Percentiles rank a stretch among this genome's conserved stretches.
Conservation (phyloP, 1,140 invertebrate genomes). For the Copidosoma floridanum region DNA sequence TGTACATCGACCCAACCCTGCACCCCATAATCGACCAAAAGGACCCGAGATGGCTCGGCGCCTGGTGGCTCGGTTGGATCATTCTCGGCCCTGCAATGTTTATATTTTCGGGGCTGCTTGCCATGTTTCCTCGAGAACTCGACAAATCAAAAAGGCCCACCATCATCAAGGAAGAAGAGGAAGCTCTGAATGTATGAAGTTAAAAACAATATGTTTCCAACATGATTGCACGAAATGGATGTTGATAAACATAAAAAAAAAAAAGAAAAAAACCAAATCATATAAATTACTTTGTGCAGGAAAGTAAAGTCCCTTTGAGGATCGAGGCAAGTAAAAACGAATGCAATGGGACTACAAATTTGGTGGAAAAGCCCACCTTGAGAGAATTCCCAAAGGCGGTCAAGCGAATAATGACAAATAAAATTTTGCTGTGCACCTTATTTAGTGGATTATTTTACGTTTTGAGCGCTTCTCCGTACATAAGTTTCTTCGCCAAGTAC, state of each 20-base stretch:
- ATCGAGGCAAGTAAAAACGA: slow-evolving; percentile 28
- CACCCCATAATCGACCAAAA: slow-evolving; percentile 64
- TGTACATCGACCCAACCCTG: slow-evolving; percentile 65
- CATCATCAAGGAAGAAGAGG: slow-evolving; percentile 10
- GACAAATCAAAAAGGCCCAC: slow-evolving; percentile 32
- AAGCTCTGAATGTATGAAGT: background rate
- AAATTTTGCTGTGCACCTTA: slow-evolving; percentile 62
- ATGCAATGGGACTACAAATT: too few species aligned
- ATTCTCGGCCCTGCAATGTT: slow-evolving; percentile 60
- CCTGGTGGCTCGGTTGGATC: slow-evolving; percentile 72
- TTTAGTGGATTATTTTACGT: slow-evolving; percentile 63
- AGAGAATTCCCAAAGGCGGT: slow-evolving; percentile 61
- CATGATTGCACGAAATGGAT: background rate
- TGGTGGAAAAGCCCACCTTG: slow-evolving; percentile 35
- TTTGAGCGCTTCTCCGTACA: slow-evolving; percentile 66
- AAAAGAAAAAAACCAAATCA: too few species aligned
- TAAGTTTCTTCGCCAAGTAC: slow-evolving; percentile 71
- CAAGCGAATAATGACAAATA: slow-evolving; percentile 62
- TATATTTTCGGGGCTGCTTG: slow-evolving; percentile 61
- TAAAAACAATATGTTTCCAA: background rate
- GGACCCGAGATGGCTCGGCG: slow-evolving; percentile 69
- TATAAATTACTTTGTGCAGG: slow-evolving; percentile 28
- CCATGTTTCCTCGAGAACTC: slow-evolving; percentile 62
- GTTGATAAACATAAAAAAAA: too few species aligned
- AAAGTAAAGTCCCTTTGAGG: slow-evolving; percentile 42